phyloP scores from a whole-genome alignment of 2,113 vertebrate genomes.

The Paedocypris sp. region DNA sequence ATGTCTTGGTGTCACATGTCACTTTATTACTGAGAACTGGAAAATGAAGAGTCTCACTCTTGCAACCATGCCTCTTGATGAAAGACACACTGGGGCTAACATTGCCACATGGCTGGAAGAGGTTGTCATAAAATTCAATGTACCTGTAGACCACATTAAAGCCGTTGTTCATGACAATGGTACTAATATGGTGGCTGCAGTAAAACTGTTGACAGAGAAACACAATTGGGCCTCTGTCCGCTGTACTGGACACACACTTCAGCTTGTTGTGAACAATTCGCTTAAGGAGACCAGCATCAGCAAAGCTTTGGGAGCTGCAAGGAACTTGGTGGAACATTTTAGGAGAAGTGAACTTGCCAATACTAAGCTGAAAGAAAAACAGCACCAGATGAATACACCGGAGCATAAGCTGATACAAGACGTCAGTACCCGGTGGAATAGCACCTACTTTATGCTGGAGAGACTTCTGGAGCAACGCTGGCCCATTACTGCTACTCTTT shows the following conservation, averaged over 20 bases:
- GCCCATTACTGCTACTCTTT: conserved; percentile 14
- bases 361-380: conserved; percentile 6
- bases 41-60: conserved; percentile 25
- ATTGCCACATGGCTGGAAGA: conserved; percentile 24
- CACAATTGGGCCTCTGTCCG: background rate
- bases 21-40: conserved; percentile 29
- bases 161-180: background rate
- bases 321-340: background rate
- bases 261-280: background rate
- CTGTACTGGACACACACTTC: conserved; percentile 16
- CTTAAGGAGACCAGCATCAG: conserved; percentile 8
- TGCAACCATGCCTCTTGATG: conserved; percentile 25
- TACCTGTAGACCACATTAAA: conserved; percentile 5
- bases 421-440: conserved; percentile 19
- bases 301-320: conserved; percentile 4
- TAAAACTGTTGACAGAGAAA: conserved; percentile 12
- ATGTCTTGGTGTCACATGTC: conserved; percentile 24
- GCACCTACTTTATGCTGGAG: conserved; percentile 1
- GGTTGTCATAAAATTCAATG: conserved; percentile 11
- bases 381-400: conserved; percentile 9
- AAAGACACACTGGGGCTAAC: conserved; percentile 29
- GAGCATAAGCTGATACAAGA: conserved; percentile 16
- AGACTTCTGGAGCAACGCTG: conserved; percentile 22
- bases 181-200: conserved; percentile 25
- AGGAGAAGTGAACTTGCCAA: conserved; percentile 11